Evolutionary conservation across 2,888 invertebrate genomes (phyloP).

Genomic region (Apotomis turbidana): DNA sequence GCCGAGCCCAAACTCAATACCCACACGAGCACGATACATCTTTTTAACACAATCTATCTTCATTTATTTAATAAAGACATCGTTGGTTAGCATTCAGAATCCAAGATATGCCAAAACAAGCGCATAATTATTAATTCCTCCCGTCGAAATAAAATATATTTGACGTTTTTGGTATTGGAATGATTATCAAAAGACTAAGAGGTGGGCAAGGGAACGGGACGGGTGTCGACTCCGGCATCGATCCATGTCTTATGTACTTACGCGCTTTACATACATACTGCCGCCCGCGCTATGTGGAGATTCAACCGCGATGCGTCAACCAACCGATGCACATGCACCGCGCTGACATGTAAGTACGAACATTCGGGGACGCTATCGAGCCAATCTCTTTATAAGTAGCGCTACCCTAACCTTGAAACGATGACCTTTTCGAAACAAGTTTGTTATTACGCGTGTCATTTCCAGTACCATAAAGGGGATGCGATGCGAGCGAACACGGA

Average conservation of each 20-base stretch:
- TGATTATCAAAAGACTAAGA: slow-evolving; percentile 41
- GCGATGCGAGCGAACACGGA: neutral
- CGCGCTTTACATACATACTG: slow-evolving; percentile 72
- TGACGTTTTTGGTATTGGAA: slow-evolving; percentile 42
- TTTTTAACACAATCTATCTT: neutral
- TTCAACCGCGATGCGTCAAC: slow-evolving; percentile 81
- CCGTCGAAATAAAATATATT: slow-evolving; percentile 9
- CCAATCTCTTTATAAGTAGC: slow-evolving; percentile 55
- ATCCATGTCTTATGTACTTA: slow-evolving; percentile 75
- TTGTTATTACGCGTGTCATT: slow-evolving; percentile 40
- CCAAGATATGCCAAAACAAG: neutral
- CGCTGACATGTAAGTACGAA: slow-evolving; percentile 54
- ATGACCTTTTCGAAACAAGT: slow-evolving; percentile 55
- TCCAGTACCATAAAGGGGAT: slow-evolving; percentile 35
- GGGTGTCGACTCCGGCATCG: slow-evolving; percentile 74
- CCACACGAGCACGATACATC: neutral
- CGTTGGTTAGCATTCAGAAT: neutral
- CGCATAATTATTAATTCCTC: neutral
- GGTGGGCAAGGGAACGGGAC: slow-evolving; percentile 54
- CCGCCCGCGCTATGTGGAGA: slow-evolving; percentile 78
- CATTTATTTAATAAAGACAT: neutral
- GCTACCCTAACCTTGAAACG: slow-evolving; percentile 60
- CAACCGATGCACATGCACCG: slow-evolving; percentile 78
- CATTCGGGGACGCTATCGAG: slow-evolving; percentile 55
- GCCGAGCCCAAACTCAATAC: neutral